These are phyloP conservation scores for Cladopsammia gracilis DNA, from an alignment of 64 coral and sea anemone species.

Conservation along the genomic window DNA sequence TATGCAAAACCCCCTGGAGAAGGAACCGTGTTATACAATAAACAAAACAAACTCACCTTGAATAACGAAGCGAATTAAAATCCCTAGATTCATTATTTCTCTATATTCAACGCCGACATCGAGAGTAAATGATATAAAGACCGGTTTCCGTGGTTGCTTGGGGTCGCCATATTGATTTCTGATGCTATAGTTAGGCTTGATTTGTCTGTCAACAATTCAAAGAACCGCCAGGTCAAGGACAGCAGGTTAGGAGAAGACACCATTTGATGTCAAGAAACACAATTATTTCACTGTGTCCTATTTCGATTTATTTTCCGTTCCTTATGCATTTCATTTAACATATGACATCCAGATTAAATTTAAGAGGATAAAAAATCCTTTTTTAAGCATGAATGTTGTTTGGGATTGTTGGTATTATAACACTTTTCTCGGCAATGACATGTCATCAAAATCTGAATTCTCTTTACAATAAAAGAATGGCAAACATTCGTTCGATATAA, in stretches of 20 bases:
- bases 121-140: not conserved
- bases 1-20: not conserved
- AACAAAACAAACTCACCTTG: not conserved
- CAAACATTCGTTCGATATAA: not conserved
- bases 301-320: too few relatives aligned
- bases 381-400: too few relatives aligned
- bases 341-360: too few relatives aligned
- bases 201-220: not conserved
- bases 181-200: slow-evolving; percentile 42
- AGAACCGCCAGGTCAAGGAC: not conserved
- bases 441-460: not conserved
- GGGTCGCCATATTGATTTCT: not conserved
- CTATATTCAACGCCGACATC: not conserved
- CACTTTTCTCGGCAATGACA: too few relatives aligned
- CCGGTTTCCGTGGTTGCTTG: not conserved
- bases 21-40: not conserved
- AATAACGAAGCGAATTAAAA: slow-evolving; percentile 11
- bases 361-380: too few relatives aligned
- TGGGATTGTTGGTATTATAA: too few relatives aligned
- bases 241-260: not conserved
- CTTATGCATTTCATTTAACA: too few relatives aligned
- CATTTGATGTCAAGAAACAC: not conserved
- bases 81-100: not conserved
- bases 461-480: not conserved
- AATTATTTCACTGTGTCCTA: too few relatives aligned